Conservation (phyloP, 1,140 invertebrate genomes). For the Trichonephila inaurata region DNA sequence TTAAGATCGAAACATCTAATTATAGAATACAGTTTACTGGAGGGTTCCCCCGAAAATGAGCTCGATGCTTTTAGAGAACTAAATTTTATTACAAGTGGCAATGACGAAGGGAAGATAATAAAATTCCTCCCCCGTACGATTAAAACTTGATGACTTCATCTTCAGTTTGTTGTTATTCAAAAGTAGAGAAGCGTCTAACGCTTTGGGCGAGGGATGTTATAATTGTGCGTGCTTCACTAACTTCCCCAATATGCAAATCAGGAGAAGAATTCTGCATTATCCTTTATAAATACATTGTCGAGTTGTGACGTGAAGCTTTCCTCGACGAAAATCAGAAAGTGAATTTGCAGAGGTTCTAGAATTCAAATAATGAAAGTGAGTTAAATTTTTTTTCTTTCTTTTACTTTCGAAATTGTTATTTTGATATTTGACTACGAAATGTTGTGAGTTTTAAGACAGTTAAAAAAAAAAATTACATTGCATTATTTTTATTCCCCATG, state of each 20-base stretch:
- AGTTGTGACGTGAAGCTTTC: background rate
- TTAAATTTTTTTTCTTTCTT: no score
- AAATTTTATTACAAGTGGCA: constrained; percentile 73
- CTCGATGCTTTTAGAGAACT: constrained; percentile 55
- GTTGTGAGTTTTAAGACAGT: background rate
- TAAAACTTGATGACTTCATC: constrained; percentile 73
- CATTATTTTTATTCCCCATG: no score
- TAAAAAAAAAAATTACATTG: no score
- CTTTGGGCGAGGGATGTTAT: constrained; percentile 46
- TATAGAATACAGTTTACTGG: constrained; percentile 54
- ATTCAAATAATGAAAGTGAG: background rate
- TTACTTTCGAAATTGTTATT: background rate
- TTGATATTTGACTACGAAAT: background rate
- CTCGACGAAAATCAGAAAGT: background rate
- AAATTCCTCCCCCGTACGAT: constrained; percentile 67
- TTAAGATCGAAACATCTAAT: constrained; percentile 71
- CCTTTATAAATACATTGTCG: constrained; percentile 61
- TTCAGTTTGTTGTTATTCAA: constrained; percentile 66
- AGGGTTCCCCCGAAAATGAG: constrained; percentile 57
- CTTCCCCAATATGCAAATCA: constrained; percentile 64
- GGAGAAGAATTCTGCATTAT: constrained; percentile 50
- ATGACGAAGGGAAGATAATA: constrained; percentile 66
- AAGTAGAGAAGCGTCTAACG: constrained; percentile 41
- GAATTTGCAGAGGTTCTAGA: background rate
- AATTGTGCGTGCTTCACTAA: constrained; percentile 50